These are phyloP conservation scores for Hylaeus volcanicus DNA, from an alignment of 1,140 invertebrate genomes.

Conservation along the genomic window DNA sequence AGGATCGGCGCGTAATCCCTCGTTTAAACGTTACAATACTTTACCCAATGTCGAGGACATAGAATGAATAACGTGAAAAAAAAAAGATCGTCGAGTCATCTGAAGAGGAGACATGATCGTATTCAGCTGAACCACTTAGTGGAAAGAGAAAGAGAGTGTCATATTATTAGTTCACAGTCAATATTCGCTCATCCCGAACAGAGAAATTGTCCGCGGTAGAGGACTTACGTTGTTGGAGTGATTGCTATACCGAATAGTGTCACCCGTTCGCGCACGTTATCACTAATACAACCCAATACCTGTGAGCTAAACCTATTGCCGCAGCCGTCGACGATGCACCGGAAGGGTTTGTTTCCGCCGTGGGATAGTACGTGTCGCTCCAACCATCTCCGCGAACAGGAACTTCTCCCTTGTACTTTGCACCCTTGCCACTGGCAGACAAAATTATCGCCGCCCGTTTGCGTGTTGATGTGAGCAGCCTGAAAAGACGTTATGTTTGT, in stretches of 20 bases:
- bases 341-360: slow-evolving; percentile 96
- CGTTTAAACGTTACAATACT: slow-evolving; percentile 59
- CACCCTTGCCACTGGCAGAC: slow-evolving; percentile 95
- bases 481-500: slow-evolving; percentile 74
- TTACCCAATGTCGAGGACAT: slow-evolving; percentile 57
- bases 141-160: slow-evolving; percentile 17
- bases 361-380: slow-evolving; percentile 95
- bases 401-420: slow-evolving; percentile 95
- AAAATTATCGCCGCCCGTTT: slow-evolving; percentile 90
- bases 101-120: not conserved
- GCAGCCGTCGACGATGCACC: slow-evolving; percentile 97
- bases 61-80: slow-evolving; percentile 39
- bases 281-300: slow-evolving; percentile 79
- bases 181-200: no score
- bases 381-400: slow-evolving; percentile 95
- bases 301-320: slow-evolving; percentile 94
- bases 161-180: slow-evolving; percentile 9
- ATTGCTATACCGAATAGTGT: no score
- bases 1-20: not conserved
- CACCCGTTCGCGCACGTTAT: no score
- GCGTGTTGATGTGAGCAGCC: slow-evolving; percentile 91
- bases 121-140: not conserved
- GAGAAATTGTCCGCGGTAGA: no score
- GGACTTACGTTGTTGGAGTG: no score
- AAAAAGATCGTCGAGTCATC: slow-evolving; percentile 11